Evolutionary conservation across 2,888 invertebrate species (phyloP), one percentile per base, ranked within the genome.

Genomic region (Tuberolachnus salignus): DNA sequence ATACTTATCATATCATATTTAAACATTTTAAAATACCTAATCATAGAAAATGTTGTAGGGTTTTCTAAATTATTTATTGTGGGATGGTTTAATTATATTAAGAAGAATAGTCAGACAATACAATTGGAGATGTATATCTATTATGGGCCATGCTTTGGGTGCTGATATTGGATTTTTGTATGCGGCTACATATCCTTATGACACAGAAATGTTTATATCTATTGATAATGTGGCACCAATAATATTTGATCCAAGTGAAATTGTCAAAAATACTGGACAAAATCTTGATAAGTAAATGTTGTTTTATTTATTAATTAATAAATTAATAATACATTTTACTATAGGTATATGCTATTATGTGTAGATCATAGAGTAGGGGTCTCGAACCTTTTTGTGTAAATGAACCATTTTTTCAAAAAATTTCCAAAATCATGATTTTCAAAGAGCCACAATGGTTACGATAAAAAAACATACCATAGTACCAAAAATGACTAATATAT

Each of bases 161-260:
- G 93, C 94, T 9, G 92, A 91, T 6, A 87, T 94, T 66, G 90
- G 92, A 63, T 94, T 94, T 83, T 88, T 94, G 86, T 94, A 93
- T 84, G 91, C 94, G 0, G 91, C 93, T 0, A 88, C 90, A 0
- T 94, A 88, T 84, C 94, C 94, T 0, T 87, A 91, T 53, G 90
- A 91, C 81, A 90, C 93, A 0, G 89, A 89, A 0, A 89, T 88
- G 83, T 89, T 90, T 53, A 91, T 94, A 67, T 91, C 91, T 82
- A 87, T 94, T 16, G 94, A 94, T 84, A 93, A 93, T 64, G 92
- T 91, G 1, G 92, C 92, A 81, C 94, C 94, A 0, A 89, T 90
- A 9, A 90, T 92, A 0, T 88, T 90, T 78, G 87, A 89, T 49
- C 86, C 90, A 0, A 84, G 87, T 9, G 87, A 88, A 84, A 88